Base-by-base conservation (phyloP, 2,797 vertebrate species). In the Astyanax mexicanus region DNA sequence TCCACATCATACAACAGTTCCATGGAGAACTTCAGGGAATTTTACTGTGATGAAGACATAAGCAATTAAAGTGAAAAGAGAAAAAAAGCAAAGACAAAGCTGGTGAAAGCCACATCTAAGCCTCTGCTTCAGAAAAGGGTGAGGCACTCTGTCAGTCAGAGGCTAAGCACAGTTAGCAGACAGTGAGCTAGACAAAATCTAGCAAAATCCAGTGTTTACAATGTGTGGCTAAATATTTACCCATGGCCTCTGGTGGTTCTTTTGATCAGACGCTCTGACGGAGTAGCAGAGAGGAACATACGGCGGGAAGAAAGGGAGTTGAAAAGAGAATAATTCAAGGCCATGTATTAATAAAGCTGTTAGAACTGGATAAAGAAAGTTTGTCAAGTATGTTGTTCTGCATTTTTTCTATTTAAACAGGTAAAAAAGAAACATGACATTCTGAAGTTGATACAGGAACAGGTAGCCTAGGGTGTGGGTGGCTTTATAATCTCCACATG, bases 91-190 rank as follows among this genome's bases (percentile, higher is more conserved):
- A 38, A 65, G 17, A 45, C 6, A 47, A 32, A n/a, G 13, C 42
- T 6, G 6, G 1, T n/a, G 25, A 47, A 66, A n/a, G 13, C 25
- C 13, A 29, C 25, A 45, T 17, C 25, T 47, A 66, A 66, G 25
- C 17, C 2, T 1, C n/a, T 29, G 27, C 29, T 32, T 35, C 51
- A 45, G 35, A 52, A n/a, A 44, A 10, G 12, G 32, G 23, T 0
- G 1, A 55, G 55, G 23, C 17, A 19, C 17, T 32, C 13, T 2
- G 15, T 66, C 40, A 29, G 21, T 65, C 42, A 47, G 37, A 42
- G n/a, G 35, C 58, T 61, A 38, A 61, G 21, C 37, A 13, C 61
- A 49, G 10, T 23, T 13, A 65, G 40, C 42, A 47, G 62, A 45
- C 10, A 47, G 62, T 21, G 12, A 29, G 5, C 37, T 7, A 23